Evolutionary conservation across 2,113 vertebrate genomes (phyloP).

Genomic region (Cathartes aura): DNA sequence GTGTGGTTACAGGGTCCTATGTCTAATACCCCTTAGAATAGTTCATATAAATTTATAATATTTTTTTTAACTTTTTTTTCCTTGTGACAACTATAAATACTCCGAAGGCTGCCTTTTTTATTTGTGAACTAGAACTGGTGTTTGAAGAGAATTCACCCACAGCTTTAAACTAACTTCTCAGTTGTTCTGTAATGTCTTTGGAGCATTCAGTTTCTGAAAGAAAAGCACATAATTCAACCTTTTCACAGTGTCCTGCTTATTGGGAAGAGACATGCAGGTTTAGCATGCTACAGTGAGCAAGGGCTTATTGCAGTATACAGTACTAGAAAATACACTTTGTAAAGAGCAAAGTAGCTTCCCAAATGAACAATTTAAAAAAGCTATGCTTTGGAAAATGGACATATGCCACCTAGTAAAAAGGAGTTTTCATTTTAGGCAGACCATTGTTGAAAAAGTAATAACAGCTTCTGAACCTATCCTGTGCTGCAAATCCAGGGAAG

Average conservation of each 20-base stretch:
- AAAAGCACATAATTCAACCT: not conserved
- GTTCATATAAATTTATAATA: not conserved
- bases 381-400: not conserved
- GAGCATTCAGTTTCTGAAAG: not conserved
- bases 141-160: not conserved
- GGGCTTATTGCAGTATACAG: not conserved
- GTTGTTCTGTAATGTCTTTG: not conserved
- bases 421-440: not conserved
- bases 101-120: not conserved
- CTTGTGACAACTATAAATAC: not conserved
- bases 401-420: not conserved
- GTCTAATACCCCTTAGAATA: not conserved
- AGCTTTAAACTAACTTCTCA: not conserved
- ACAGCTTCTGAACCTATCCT: not conserved
- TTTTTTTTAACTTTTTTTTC: not conserved
- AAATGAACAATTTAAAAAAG: not conserved
- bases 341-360: not conserved
- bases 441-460: not conserved
- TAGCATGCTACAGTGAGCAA: not conserved
- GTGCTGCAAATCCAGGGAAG: not conserved
- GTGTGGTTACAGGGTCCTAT: not conserved
- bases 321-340: not conserved
- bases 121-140: not conserved
- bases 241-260: not conserved
- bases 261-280: not conserved